phyloP scores from a whole-genome alignment of 2,797 vertebrate genomes.

The Cephalopachus bancanus region DNA sequence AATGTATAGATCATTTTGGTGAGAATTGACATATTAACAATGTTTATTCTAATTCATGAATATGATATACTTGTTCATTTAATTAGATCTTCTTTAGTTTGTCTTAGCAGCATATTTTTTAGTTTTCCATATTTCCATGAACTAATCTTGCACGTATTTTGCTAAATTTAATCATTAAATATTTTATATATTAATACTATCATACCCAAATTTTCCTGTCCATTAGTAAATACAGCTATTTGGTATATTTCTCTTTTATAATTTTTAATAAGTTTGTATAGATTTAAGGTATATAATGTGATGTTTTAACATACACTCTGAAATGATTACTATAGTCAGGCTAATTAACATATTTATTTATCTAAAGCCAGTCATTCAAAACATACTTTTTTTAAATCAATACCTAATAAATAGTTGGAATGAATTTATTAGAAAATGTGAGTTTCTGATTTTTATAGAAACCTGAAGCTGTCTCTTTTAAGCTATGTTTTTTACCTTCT shows the following conservation, averaged over 20 bases:
- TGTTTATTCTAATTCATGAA: not conserved
- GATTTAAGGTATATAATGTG: no score
- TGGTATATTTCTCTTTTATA: not conserved
- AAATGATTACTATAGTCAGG: no score
- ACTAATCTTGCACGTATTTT: not conserved
- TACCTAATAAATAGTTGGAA: slow-evolving; percentile 41
- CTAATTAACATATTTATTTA: no score
- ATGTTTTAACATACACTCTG: no score
- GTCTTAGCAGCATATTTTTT: slow-evolving; percentile 26
- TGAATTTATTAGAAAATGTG: slow-evolving; percentile 53
- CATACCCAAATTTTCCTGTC: not conserved
- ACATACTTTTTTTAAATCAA: slow-evolving; percentile 17
- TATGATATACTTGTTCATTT: not conserved
- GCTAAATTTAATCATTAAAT: slow-evolving; percentile 12
- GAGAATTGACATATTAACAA: not conserved
- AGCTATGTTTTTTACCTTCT: not conserved
- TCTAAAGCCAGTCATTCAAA: not conserved
- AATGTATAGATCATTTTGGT: slow-evolving; percentile 16
- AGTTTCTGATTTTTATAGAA: slow-evolving; percentile 40
- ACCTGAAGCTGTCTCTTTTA: not conserved
- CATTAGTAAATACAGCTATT: not conserved
- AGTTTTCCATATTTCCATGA: not conserved
- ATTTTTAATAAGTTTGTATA: no score
- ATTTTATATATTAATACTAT: slow-evolving; percentile 22
- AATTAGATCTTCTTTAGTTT: slow-evolving; percentile 35